Base-by-base conservation (phyloP, 1,140 invertebrate genomes). In the Branchinecta lindahli region DNA sequence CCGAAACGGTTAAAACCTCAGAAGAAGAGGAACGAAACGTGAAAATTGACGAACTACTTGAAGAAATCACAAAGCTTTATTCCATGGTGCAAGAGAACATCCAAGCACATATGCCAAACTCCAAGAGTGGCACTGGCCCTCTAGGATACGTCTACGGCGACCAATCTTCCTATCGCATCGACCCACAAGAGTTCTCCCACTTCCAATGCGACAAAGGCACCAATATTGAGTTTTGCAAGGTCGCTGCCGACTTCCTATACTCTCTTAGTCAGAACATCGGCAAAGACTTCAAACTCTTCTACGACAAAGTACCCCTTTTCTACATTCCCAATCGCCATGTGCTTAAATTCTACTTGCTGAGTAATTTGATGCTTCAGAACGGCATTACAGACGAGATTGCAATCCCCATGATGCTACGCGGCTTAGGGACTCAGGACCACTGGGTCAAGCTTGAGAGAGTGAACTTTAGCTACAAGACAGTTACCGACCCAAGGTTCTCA, bases 321-420 rank as follows among this genome's bases (percentile, higher is more conserved):
- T 77, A 77, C 68, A 69, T 77, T 12, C 76, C 76, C 7, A 70
- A 67, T 10, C 66, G 68, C 18, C 69, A 72, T 45, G 68, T 69
- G 46, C 66, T 72, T 20, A 70, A 71, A 44, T 76, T 77, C 68
- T 77, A 77, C 69, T 73, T 76, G 21, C 70, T 77, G 52, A 75
- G 75, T 70, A 77, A 76, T 70, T 70, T 77, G 4, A 70, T 77
- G 15, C 71, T 77, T n/a, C 76, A 77, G 67, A 72, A 75, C 52
- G 75, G 74, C 21, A 75, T 76, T 9, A 75, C 75, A 70, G 75
- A 76, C 46, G 75, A 76, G 67, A 66, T 77, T 7, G 76, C 75
- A 10, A 68, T 77, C 61, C 75, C 76, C 1, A 67, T 77, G 9
- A 68, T 77, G 9, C 74, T 77, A 45, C 71, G 73, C 20, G 76